Percentiles rank a stretch among this genome's conserved stretches.
Conservation (phyloP, 2,113 vertebrate genomes). For the Equus przewalskii region DNA sequence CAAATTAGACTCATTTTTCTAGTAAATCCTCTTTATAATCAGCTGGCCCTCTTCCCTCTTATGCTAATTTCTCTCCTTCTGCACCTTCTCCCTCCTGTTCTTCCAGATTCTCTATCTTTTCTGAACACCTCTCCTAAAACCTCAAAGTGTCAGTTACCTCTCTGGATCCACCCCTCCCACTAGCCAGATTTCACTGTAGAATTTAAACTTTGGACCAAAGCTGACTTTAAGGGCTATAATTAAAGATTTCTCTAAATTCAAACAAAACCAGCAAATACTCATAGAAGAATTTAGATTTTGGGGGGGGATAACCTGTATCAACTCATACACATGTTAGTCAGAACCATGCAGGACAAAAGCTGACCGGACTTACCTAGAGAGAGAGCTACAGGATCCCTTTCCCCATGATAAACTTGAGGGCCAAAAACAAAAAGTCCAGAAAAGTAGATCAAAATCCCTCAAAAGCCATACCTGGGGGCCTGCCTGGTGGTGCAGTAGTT, state of each 20-base stretch:
- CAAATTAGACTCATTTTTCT: neutral
- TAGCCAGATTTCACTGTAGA: neutral
- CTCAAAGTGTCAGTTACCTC: neutral
- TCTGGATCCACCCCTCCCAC: neutral
- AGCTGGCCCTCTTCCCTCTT: neutral
- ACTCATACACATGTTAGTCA: neutral
- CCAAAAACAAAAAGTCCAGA: neutral
- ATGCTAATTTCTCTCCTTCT: neutral
- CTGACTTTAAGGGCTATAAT: neutral
- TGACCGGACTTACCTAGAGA: neutral
- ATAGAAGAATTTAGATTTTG: neutral
- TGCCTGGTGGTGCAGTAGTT: too few species aligned
- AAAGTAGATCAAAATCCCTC: neutral
- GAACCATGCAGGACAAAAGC: neutral
- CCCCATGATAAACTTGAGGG: neutral
- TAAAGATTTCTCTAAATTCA: neutral
- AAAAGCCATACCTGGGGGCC: neutral
- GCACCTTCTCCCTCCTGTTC: neutral
- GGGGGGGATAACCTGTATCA: neutral
- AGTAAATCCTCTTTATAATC: neutral
- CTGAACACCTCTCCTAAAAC: neutral
- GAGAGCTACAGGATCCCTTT: too few species aligned
- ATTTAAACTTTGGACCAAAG: neutral
- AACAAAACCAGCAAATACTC: neutral
- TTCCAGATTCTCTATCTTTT: neutral